Percentiles rank a stretch among this genome's conserved stretches.
These are phyloP conservation scores for Tolmerus cingulatus DNA, from an alignment of 2,888 invertebrate species.

Conservation along the genomic window DNA sequence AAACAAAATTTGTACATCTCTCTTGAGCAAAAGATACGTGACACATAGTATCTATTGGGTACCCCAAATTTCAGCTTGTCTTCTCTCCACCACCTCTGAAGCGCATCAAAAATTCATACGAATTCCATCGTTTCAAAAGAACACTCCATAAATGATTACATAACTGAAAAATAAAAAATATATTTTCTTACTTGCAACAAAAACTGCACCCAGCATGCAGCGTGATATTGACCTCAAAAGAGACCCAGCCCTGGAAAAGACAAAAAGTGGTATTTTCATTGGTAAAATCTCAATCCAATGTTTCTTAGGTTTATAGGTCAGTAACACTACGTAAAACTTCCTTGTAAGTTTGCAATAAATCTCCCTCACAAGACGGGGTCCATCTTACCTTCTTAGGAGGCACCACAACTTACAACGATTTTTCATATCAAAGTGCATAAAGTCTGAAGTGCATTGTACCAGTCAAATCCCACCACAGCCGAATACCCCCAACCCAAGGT, in stretches of 20 bases:
- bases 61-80: background rate
- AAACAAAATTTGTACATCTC: background rate
- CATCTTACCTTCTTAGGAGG: background rate
- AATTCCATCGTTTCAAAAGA: background rate
- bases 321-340: background rate
- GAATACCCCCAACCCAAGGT: background rate
- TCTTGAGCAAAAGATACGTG: background rate
- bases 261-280: background rate
- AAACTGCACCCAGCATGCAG: background rate
- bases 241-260: background rate
- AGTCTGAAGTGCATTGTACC: background rate
- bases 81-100: background rate
- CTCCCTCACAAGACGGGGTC: background rate
- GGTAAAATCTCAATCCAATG: background rate
- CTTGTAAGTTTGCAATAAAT: background rate
- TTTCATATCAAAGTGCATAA: background rate
- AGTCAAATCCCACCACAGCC: background rate
- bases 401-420: background rate
- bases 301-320: background rate
- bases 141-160: background rate
- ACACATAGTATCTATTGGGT: background rate
- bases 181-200: background rate
- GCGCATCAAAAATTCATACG: background rate
- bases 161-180: background rate
- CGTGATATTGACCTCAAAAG: conserved; percentile 13